Evolutionary conservation across 2,797 vertebrate genomes (phyloP).

Genomic region (Scolopax bukidnonensis): DNA sequence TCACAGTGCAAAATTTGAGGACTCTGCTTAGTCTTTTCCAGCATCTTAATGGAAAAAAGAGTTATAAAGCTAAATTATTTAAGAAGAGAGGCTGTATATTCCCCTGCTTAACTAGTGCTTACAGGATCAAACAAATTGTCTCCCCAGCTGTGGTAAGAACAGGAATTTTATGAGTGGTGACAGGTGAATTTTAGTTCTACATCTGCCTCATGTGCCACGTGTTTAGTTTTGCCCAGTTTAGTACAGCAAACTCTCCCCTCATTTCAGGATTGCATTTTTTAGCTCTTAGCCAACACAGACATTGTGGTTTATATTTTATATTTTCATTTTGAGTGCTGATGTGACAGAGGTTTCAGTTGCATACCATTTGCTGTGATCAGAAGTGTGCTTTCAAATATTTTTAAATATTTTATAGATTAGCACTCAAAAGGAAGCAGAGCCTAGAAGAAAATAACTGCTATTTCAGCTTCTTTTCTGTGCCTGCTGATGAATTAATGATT

Average conservation of each 20-base stretch:
- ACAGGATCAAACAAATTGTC: background rate
- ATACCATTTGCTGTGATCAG: background rate
- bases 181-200: background rate
- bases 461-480: slow-evolving; percentile 11
- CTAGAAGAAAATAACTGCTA: background rate
- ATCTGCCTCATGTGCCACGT: background rate
- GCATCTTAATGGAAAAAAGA: background rate
- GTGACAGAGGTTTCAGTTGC: background rate
- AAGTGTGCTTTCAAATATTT: slow-evolving; percentile 28
- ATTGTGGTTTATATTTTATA: background rate
- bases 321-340: background rate
- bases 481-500: slow-evolving; percentile 41
- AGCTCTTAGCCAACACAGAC: background rate
- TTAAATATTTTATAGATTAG: slow-evolving; percentile 43
- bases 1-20: background rate
- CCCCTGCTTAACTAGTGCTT: background rate
- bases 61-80: slow-evolving; percentile 24
- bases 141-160: background rate
- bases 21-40: background rate
- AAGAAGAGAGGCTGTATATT: background rate
- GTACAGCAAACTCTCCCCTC: background rate
- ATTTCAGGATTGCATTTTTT: background rate
- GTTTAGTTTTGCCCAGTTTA: background rate
- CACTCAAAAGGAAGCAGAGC: background rate
- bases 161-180: background rate